Percentiles rank a stretch among this genome's conserved stretches.
Conservation (phyloP, 35 echinoderm and acorn worm species). For the Apostichopus japonicus region DNA sequence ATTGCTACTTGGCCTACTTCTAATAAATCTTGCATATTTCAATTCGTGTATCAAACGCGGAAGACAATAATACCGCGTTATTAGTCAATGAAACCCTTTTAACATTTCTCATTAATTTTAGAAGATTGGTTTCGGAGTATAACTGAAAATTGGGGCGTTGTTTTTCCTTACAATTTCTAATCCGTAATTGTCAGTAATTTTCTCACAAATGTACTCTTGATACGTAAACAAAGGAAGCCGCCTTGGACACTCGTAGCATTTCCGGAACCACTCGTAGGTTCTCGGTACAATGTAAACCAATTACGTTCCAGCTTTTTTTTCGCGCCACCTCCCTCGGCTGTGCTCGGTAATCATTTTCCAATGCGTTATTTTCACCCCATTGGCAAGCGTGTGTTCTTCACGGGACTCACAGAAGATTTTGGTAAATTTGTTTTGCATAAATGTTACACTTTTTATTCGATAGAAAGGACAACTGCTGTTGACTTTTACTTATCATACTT, state of each 20-base stretch:
- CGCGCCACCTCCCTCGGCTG: constrained; percentile 32
- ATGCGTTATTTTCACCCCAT: constrained; percentile 37
- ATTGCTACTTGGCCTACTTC: too few relatives aligned
- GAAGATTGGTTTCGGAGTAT: background rate
- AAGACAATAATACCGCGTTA: background rate
- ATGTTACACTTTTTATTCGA: constrained; percentile 8
- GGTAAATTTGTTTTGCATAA: background rate
- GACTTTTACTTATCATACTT: constrained; percentile 40
- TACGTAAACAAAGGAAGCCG: constrained; percentile 52
- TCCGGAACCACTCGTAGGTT: background rate
- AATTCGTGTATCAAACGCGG: background rate
- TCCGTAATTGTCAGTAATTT: background rate
- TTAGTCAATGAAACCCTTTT: background rate
- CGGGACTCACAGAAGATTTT: background rate
- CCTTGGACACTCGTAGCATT: background rate
- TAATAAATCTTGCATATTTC: too few relatives aligned
- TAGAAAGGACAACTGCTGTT: constrained; percentile 28
- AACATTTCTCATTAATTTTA: background rate
- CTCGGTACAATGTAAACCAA: constrained; percentile 21
- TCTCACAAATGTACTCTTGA: background rate
- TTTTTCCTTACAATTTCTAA: background rate
- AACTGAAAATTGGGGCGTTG: background rate
- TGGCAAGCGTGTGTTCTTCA: constrained; percentile 36
- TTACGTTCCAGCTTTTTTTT: background rate
- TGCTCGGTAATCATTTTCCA: background rate